phyloP scores from a whole-genome alignment of 2,113 vertebrate genomes.

The Sebastes fasciatus region DNA sequence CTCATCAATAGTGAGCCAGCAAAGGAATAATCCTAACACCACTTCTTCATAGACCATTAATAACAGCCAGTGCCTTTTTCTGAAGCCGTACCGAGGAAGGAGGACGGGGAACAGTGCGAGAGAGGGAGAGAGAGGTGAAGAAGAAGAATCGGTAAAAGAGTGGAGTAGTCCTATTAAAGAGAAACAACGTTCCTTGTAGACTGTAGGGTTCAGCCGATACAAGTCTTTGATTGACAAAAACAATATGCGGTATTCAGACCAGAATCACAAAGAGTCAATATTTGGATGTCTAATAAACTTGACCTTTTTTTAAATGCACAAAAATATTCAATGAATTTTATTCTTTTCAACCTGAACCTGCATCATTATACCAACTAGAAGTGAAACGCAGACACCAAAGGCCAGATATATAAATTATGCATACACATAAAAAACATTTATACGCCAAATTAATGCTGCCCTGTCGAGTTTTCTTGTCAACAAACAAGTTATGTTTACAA shows the following conservation, averaged over 20 bases:
- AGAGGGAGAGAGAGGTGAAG: background rate
- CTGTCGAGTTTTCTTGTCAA: background rate
- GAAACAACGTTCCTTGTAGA: background rate
- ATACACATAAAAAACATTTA: background rate
- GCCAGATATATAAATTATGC: background rate
- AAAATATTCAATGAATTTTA: background rate
- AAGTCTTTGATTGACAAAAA: constrained; percentile 13
- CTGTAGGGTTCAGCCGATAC: background rate
- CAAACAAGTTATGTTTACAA: background rate
- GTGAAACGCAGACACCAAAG: background rate
- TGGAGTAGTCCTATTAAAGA: background rate
- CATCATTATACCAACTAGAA: background rate
- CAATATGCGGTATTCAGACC: background rate
- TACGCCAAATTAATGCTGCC: background rate
- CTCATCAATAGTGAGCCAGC: constrained; percentile 71
- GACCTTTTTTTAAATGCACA: background rate
- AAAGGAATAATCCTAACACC: constrained; percentile 32
- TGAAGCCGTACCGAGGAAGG: background rate
- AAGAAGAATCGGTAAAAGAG: background rate
- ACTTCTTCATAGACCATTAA: constrained; percentile 62
- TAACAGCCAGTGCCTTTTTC: constrained; percentile 44
- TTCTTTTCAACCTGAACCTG: background rate
- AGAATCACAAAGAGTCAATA: background rate
- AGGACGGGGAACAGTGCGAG: background rate
- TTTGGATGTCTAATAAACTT: background rate